Base-by-base conservation (phyloP, 2,888 invertebrate genomes). In the Drosophila kambysellisi region DNA sequence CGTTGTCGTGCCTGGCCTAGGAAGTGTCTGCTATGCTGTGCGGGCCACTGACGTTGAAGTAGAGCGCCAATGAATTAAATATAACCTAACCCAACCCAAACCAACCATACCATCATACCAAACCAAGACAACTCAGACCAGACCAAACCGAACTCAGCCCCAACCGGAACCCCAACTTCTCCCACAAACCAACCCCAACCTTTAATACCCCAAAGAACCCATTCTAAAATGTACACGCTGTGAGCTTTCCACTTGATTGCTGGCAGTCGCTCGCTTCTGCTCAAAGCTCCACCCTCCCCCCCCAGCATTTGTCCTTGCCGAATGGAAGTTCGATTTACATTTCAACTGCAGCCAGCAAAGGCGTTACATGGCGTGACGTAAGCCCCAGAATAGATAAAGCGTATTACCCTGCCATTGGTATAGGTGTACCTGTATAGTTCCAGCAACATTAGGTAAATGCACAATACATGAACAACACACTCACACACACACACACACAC, bases 21-120 rank as follows among this genome's bases (percentile, higher is more conserved):
- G 57, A 78, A 82, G 64, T 67, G 57, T 66, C 65, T 69, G 51
- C 59, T 53, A 43, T 46, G 33, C 39, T 43, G 57, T 52, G 65
- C 53, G 60, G 67, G 33, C 71, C 81, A 68, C 57, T 78, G 78
- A 79, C 78, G 82, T 77, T 90, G 70, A 88, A 88, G 86, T 88
- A 78, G 88, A 88, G 88, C 90, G 73, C 73, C 86, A 78, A 85
- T 85, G 85, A 85, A 90, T 90, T 85, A 85, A 88, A 85, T 90
- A 85, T 85, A 77, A 83, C 33, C 51, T 33, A 60, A 60, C 50
- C 51, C 37, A 39, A 53, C 41, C 33, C 61, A 51, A 57, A 11
- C 48, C 46, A 58, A 29, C 25, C 25, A 25, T 25, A 25, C 25
- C 32, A 46, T 25, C 30, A 17, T 29, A 17, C 43, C 48, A n/a